Conservation (phyloP, 2,113 vertebrate genomes). For the Amblyornis subalaris region DNA sequence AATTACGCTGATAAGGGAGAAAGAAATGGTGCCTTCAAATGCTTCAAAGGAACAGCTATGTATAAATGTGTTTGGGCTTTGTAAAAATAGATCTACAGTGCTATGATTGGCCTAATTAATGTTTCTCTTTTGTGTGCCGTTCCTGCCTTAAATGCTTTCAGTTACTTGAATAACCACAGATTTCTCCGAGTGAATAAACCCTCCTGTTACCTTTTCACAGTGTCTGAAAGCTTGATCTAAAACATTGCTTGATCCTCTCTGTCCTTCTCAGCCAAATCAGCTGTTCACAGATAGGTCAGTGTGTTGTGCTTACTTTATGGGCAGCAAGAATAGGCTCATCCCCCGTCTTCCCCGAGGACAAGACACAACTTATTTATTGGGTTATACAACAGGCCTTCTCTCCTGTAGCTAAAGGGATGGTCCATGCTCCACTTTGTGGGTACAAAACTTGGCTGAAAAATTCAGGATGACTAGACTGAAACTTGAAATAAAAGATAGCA, state of each 20-base stretch:
- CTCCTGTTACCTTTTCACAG: slow-evolving; percentile 26
- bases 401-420: not conserved
- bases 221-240: not conserved
- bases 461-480: not conserved
- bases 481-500: not conserved
- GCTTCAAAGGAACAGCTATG: slow-evolving; percentile 7
- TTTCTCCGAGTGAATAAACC: not conserved
- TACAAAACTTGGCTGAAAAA: not conserved
- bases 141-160: slow-evolving; percentile 34
- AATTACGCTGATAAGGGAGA: slow-evolving; percentile 48
- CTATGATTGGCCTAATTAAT: slow-evolving; percentile 23
- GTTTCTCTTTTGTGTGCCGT: not conserved
- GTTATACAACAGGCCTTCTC: not conserved
- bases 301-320: not conserved
- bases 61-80: slow-evolving; percentile 29
- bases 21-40: slow-evolving; percentile 14
- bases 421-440: not conserved
- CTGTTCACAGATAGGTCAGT: not conserved
- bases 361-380: not conserved
- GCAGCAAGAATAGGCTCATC: not conserved
- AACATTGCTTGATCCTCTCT: not conserved
- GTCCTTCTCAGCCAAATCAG: not conserved
- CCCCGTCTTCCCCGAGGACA: not conserved
- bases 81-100: slow-evolving; percentile 11
- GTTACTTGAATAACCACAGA: not conserved